Conservation (phyloP, 2,113 vertebrate species). For the Mystacornis crossleyi region DNA sequence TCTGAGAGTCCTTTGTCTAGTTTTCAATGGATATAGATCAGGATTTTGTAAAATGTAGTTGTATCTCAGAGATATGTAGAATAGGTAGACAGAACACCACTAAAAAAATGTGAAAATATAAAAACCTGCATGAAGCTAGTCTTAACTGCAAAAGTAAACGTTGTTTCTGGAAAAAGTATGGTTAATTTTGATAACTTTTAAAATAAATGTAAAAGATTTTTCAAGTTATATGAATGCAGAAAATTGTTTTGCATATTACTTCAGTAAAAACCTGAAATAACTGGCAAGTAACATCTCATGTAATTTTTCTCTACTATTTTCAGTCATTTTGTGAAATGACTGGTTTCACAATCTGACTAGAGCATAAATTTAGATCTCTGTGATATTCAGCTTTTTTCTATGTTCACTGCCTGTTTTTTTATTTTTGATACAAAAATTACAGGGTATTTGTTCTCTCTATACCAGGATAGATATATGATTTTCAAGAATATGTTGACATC, state of each 20-base stretch:
- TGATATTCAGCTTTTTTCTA: neutral
- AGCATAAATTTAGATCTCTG: neutral
- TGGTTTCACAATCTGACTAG: neutral
- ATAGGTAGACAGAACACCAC: neutral
- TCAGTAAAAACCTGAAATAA: neutral
- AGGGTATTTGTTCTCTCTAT: neutral
- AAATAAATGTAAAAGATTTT: neutral
- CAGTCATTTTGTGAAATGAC: conserved; percentile 34
- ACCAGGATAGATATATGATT: neutral
- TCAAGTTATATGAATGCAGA: neutral
- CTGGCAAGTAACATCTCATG: neutral
- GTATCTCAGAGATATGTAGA: neutral
- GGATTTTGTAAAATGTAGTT: neutral
- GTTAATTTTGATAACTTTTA: neutral
- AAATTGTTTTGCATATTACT: neutral
- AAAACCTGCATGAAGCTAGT: neutral
- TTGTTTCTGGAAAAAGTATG: neutral
- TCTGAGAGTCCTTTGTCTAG: neutral
- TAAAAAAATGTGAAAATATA: neutral
- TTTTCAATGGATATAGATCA: neutral
- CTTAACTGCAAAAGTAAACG: neutral
- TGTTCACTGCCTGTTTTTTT: neutral
- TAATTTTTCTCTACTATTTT: conserved; percentile 4
- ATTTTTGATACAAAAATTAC: conserved; percentile 41
- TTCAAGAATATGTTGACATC: neutral